Evolutionary conservation across 2,888 invertebrate species (phyloP).

Genomic region (Vannuccia rotundouncinata): DNA sequence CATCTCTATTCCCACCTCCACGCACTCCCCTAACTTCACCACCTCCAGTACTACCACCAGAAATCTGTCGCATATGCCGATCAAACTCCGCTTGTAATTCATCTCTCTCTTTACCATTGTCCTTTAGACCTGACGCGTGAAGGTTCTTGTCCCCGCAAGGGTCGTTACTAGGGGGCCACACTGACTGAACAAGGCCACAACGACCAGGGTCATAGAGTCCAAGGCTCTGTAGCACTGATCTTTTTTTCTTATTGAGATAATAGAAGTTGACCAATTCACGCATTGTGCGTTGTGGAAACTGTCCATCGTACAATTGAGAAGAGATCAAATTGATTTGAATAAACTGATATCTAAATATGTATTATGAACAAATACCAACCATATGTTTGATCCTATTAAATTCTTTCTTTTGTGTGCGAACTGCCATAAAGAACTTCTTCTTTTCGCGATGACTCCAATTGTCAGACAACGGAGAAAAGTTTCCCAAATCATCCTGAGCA

Average conservation of each 20-base stretch:
- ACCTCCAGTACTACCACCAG: too few relatives aligned
- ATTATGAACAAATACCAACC: neutral
- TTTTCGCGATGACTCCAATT: slow-evolving; percentile 98
- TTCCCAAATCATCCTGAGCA: slow-evolving; percentile 83
- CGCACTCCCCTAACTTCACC: too few relatives aligned
- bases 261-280: neutral
- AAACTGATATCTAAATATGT: neutral
- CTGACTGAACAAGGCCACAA: neutral
- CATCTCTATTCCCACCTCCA: neutral
- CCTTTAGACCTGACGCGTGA: neutral
- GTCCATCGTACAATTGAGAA: too few relatives aligned
- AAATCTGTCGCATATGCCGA: neutral
- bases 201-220: neutral
- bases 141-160: neutral
- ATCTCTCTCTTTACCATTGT: neutral
- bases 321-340: too few relatives aligned
- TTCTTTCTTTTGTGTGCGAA: neutral
- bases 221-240: neutral
- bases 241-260: neutral
- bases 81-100: neutral
- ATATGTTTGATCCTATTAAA: neutral
- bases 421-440: slow-evolving; percentile 66
- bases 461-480: slow-evolving; percentile 93
- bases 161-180: neutral
- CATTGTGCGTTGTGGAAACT: neutral